Evolutionary conservation across 2,797 vertebrate genomes (phyloP).

Genomic region (Tiaroga cobitis): DNA sequence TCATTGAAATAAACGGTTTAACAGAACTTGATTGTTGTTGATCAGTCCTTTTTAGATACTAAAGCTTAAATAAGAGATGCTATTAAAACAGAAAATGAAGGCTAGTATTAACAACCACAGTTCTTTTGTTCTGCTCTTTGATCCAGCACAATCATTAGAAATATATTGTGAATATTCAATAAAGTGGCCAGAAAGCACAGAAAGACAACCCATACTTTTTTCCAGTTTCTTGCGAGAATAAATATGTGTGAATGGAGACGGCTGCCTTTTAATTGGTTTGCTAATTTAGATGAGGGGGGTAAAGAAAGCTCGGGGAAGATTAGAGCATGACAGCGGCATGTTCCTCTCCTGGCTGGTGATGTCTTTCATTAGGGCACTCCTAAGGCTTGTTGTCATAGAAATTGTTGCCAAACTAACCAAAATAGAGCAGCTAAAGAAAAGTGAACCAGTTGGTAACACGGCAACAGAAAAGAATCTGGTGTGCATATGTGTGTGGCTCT

Average conservation of each 20-base stretch:
- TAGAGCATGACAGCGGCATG: constrained; percentile 20
- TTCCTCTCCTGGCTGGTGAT: constrained; percentile 23
- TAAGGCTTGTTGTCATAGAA: constrained; percentile 65
- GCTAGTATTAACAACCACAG: background rate
- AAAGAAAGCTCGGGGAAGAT: constrained; percentile 17
- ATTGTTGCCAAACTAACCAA: constrained; percentile 53
- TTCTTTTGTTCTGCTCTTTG: background rate
- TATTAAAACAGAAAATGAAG: background rate
- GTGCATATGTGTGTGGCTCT: constrained; percentile 11
- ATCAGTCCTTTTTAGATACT: background rate
- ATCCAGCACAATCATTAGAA: background rate
- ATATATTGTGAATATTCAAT: background rate
- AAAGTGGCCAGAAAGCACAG: background rate
- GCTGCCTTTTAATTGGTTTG: constrained; percentile 42
- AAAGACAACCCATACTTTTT: background rate
- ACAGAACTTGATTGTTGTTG: background rate
- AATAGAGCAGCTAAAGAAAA: constrained; percentile 43
- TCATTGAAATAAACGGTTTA: background rate
- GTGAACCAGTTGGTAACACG: constrained; percentile 45
- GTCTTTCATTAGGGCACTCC: constrained; percentile 47
- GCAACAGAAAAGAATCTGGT: constrained; percentile 51
- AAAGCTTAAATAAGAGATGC: background rate
- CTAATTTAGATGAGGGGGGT: constrained; percentile 44
- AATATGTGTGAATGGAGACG: background rate
- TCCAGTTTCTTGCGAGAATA: background rate